A percentile compares a stretch with the other conserved stretches of the same genome.
These are phyloP conservation scores for Hipparchia semele DNA, from an alignment of 2,888 invertebrate genomes.

Conservation along the genomic window DNA sequence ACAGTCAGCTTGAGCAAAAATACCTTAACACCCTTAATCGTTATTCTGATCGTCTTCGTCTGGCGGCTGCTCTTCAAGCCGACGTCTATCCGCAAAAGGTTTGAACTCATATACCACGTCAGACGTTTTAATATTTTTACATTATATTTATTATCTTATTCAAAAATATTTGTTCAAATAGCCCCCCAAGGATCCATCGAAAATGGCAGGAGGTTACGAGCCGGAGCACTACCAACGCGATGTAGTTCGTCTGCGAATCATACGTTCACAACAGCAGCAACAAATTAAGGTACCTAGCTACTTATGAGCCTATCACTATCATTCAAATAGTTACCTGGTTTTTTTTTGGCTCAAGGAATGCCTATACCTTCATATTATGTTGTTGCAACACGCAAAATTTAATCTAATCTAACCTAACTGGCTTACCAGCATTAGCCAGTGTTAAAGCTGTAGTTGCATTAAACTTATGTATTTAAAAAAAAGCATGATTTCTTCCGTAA, in stretches of 20 bases:
- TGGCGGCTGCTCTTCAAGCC: conserved; percentile 72
- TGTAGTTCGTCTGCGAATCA: conserved; percentile 71
- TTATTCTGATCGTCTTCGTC: conserved; percentile 66
- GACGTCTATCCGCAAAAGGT: conserved; percentile 70
- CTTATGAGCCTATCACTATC: too few relatives aligned
- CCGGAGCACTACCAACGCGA: conserved; percentile 67
- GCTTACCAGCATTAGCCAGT: too few relatives aligned
- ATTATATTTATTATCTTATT: background rate
- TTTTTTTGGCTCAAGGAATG: too few relatives aligned
- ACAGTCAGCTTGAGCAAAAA: conserved; percentile 63
- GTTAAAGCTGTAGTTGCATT: too few relatives aligned
- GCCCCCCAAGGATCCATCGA: conserved; percentile 52
- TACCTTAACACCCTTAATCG: conserved; percentile 60
- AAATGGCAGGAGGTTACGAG: conserved; percentile 64
- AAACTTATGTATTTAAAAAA: too few relatives aligned
- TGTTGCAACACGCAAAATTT: too few relatives aligned
- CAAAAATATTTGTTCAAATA: conserved; percentile 35
- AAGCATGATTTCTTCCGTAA: too few relatives aligned
- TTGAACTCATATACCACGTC: background rate
- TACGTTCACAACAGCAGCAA: conserved; percentile 70
- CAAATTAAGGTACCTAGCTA: conserved; percentile 73
- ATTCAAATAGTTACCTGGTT: too few relatives aligned
- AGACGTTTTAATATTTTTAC: background rate
- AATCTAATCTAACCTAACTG: too few relatives aligned
- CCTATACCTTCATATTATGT: too few relatives aligned